Conservation (phyloP, 2,113 vertebrate genomes). For the Anolis carolinensis region DNA sequence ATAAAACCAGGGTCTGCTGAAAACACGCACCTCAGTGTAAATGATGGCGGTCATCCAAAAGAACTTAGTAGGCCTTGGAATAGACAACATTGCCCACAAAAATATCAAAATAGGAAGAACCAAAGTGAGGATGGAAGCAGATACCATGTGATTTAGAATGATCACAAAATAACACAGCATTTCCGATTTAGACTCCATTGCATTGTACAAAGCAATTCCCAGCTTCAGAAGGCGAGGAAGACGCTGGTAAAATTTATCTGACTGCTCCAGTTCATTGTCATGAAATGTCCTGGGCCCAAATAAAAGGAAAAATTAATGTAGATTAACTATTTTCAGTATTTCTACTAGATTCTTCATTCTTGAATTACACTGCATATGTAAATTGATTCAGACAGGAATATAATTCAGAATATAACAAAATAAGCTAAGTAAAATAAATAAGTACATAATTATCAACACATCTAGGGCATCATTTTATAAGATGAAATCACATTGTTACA, state of each 20-base stretch:
- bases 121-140: slow-evolving; percentile 71
- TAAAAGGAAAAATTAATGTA: background rate
- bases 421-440: background rate
- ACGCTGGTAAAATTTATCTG: slow-evolving; percentile 68
- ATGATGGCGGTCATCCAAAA: slow-evolving; percentile 81
- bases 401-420: background rate
- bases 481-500: no score
- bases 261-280: slow-evolving; percentile 70
- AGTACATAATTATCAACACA: no score
- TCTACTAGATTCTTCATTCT: background rate
- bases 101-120: slow-evolving; percentile 78
- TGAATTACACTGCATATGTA: background rate
- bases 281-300: slow-evolving; percentile 66
- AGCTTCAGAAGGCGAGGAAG: slow-evolving; percentile 69
- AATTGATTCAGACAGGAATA: background rate
- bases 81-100: slow-evolving; percentile 77
- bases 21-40: slow-evolving; percentile 77
- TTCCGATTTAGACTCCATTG: slow-evolving; percentile 74
- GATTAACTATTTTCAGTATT: background rate
- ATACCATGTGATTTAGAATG: slow-evolving; percentile 78
- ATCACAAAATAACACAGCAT: slow-evolving; percentile 77
- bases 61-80: slow-evolving; percentile 78
- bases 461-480: no score
- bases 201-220: slow-evolving; percentile 72
- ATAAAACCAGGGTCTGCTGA: background rate